These are phyloP conservation scores for human (Homo sapiens) DNA, from an alignment of 2,113 vertebrate genomes.

Conservation along the genomic window GRCh38 chr13:39271001-39271500, in stretches of 20 bases:
- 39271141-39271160: neutral
- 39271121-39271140: neutral
- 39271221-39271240: rapidly evolving
- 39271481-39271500: no score
- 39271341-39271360: neutral
- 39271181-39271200: neutral
- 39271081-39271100: neutral
- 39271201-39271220: neutral
- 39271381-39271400: neutral
- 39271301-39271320: neutral
- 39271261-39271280: neutral
- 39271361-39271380: neutral
- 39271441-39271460: no score
- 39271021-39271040: neutral
- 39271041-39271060: neutral
- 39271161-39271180: neutral
- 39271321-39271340: neutral
- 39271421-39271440: no score
- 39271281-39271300: neutral
- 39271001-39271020: neutral
- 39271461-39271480: no score
- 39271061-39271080: neutral
- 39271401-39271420: no score
- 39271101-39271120: neutral
- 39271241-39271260: neutral